Percentiles rank a stretch among this genome's conserved stretches.
Evolutionary conservation across 2,888 invertebrate species (phyloP).

Genomic region (Dryobota labecula): DNA sequence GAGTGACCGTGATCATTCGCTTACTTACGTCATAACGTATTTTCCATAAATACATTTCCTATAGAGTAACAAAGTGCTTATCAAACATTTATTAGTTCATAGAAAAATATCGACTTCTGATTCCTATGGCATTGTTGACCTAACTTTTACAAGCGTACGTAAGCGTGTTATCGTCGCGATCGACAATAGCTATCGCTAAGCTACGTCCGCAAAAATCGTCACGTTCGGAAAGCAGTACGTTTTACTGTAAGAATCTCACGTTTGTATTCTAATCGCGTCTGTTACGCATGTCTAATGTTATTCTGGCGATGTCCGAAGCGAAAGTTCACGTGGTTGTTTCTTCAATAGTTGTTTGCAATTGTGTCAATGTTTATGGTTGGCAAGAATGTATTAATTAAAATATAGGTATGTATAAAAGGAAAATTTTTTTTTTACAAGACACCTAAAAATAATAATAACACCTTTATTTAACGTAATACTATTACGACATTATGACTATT

Average conservation of each 20-base stretch:
- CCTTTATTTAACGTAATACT: background rate
- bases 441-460: background rate
- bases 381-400: constrained; percentile 19
- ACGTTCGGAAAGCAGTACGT: constrained; percentile 49
- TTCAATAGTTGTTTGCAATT: constrained; percentile 40
- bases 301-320: constrained; percentile 58
- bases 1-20: background rate
- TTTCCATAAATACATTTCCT: background rate
- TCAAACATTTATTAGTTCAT: constrained; percentile 22
- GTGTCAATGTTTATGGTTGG: constrained; percentile 35
- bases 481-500: no score
- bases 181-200: constrained; percentile 18
- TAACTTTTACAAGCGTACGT: constrained; percentile 41
- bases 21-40: constrained; percentile 11
- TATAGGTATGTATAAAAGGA: background rate
- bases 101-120: constrained; percentile 31
- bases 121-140: constrained; percentile 35
- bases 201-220: constrained; percentile 48
- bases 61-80: constrained; percentile 22
- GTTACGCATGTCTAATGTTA: constrained; percentile 52
- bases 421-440: background rate
- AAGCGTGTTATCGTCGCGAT: constrained; percentile 38
- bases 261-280: constrained; percentile 47
- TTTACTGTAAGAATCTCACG: constrained; percentile 44
- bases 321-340: constrained; percentile 59